A percentile compares a stretch with the other conserved stretches of the same genome.
These are phyloP conservation scores for Sinodicranocentrus sp. DNA, from an alignment of 2,888 invertebrate species.

Conservation along the genomic window DNA sequence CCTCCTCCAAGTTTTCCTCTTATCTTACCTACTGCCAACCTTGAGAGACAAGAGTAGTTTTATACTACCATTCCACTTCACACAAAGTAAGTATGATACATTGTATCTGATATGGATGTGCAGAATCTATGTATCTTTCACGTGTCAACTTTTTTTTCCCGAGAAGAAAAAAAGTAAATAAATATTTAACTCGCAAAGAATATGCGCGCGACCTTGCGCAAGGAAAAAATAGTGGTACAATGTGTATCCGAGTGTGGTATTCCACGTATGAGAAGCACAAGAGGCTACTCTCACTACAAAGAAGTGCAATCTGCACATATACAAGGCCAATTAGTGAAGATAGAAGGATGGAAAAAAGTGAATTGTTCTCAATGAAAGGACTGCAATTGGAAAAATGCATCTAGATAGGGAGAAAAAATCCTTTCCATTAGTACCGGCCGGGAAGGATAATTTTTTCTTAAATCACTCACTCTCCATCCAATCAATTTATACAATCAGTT, in stretches of 20 bases:
- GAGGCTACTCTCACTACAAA: neutral
- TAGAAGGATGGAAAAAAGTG: neutral
- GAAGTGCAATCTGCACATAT: too few relatives aligned
- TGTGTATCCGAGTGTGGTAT: slow-evolving; percentile 12
- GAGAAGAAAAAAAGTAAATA: too few relatives aligned
- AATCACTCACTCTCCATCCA: slow-evolving; percentile 13
- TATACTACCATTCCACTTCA: too few relatives aligned
- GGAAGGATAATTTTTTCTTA: slow-evolving; percentile 25
- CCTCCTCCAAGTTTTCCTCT: too few relatives aligned
- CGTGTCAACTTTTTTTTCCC: slow-evolving; percentile 1
- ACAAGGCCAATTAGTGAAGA: slow-evolving; percentile 25
- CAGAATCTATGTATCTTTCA: too few relatives aligned
- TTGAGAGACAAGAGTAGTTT: too few relatives aligned
- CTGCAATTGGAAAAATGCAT: too few relatives aligned
- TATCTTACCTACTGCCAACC: too few relatives aligned
- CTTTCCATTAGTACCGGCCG: too few relatives aligned
- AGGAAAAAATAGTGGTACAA: slow-evolving; percentile 56
- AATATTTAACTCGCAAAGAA: slow-evolving; percentile 18
- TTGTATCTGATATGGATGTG: too few relatives aligned
- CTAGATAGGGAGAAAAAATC: too few relatives aligned
- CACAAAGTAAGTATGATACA: too few relatives aligned
- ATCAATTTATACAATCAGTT: slow-evolving; percentile 10
- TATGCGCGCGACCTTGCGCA: slow-evolving; percentile 60
- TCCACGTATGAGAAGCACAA: neutral
- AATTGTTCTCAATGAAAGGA: slow-evolving; percentile 19